Evolutionary conservation across 1,140 invertebrate species (phyloP).

Genomic region (Panagrolaimus sp.): DNA sequence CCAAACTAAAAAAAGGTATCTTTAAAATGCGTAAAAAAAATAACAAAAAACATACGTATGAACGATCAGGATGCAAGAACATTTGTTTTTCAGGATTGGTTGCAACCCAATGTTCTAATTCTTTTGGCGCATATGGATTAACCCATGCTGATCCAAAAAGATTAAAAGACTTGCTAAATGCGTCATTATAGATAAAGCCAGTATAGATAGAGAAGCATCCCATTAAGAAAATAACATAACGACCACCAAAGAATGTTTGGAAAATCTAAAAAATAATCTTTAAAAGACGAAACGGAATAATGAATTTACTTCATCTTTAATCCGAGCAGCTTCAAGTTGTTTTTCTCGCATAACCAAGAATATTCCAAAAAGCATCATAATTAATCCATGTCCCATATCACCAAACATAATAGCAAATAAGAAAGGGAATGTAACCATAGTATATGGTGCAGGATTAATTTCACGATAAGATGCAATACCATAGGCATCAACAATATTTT

Average conservation of each 20-base stretch:
- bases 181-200: constrained; percentile 93
- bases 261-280: constrained; percentile 70
- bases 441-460: constrained; percentile 70
- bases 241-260: constrained; percentile 91
- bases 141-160: constrained; percentile 83
- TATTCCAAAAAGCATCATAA: constrained; percentile 71
- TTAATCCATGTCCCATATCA: constrained; percentile 78
- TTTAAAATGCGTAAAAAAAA: constrained; percentile 48
- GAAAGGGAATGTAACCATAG: constrained; percentile 88
- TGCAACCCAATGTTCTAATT: constrained; percentile 20
- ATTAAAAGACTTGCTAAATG: constrained; percentile 91
- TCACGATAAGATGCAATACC: constrained; percentile 64
- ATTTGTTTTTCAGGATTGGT: background rate
- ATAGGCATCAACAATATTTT: constrained; percentile 64
- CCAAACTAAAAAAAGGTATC: constrained; percentile 36
- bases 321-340: constrained; percentile 72
- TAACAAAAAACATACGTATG: constrained; percentile 1
- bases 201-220: constrained; percentile 94
- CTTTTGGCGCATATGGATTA: constrained; percentile 60
- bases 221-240: constrained; percentile 96
- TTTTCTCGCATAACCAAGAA: constrained; percentile 77
- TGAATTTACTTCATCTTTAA: constrained; percentile 62
- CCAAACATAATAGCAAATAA: constrained; percentile 91
- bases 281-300: background rate
- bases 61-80: background rate